Base-by-base conservation (phyloP, 2,888 invertebrate species). In the Eustalomyia histrio region DNA sequence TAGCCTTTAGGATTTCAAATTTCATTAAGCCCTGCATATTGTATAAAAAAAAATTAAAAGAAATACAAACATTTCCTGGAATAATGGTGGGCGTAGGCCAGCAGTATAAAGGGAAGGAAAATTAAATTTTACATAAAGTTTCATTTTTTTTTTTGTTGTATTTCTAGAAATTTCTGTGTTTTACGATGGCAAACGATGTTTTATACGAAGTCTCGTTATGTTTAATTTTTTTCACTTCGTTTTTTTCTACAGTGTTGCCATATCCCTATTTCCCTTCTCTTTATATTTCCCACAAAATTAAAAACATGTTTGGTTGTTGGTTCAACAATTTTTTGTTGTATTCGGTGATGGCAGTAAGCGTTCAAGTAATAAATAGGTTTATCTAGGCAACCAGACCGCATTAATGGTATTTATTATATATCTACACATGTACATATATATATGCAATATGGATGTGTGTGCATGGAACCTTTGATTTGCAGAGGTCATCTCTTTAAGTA, bases 1-100 rank as follows among this genome's bases (percentile, higher is more conserved):
- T 52, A 57, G 50, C 47, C 43, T 61, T 29, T 65, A 58, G 52
- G 53, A 50, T 50, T 29, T 60, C 39, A 50, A 6, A 73, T 64
- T 52, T 57, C 55, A 73, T 73, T 63, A 73, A 64, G 33, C 47
- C 55, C 64, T 35, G 72, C 47, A 73, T 64, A 39, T 63, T 14
- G 14, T 16, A 63, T 39, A 9, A 33, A n/a, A 29, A 4, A 29
- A 29, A 1, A 29, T 29, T 29, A 5, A 39, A 55, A 29, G 0
- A 47, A 47, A 47, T 6, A n/a, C 21, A 17, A 47, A 43, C 21
- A 47, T 43, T 61, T 61, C 21, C 61, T 61, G 21, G 7, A 61
- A 39, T 24, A 24, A 21, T 47, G 18, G 14, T 47, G n/a, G 43
- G n/a, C n/a, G 43, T n/a, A n/a, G n/a, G n/a, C n/a, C 1, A 7